Evolutionary conservation across 2,888 invertebrate species (phyloP), one percentile per base, ranked within the genome.

Genomic region (Apodemia mormo): DNA sequence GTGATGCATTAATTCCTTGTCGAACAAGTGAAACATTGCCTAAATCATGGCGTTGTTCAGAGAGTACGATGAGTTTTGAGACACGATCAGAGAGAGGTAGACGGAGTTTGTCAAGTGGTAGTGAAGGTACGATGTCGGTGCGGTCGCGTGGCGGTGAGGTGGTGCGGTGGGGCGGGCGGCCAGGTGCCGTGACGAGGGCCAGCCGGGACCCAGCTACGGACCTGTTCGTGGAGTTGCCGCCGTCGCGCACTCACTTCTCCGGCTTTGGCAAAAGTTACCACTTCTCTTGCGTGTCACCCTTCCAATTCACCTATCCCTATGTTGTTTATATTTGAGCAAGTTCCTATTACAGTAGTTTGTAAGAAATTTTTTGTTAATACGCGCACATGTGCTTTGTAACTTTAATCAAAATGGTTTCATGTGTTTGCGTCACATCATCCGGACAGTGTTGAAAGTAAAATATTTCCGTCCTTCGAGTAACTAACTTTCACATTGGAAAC

Each of bases 231-330:
- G 87, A 88, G 79, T 85, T 92, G 88, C 92, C 91, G 86, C 88
- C 90, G 85, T 84, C 87, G 83, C 87, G 88, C 86, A 85, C 89
- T 78, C 91, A 89, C 89, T 93, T 93, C 79, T 85, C 93, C 76
- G 91, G 92, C 88, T 92, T 93, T 84, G 93, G 93, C 82, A 92
- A 92, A 77, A 92, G 91, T 82, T 93, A 93, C 86, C 93, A 93
- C 83, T 92, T 88, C 91, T 93, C 93, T 85, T 93, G 93, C 84
- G 93, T 93, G 85, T 93, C 93, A 79, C 93, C 93, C 73, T 93
- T 93, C 81, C 90, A 92, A 76, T 93, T 93, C 80, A 90, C 88
- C 12, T 93, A 92, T 77, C 93, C 93, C 7, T 87, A 93, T 77
- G 91, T 93, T 69, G 93, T 93, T 14, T 93, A 92, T 75, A 93